Evolutionary conservation across 2,797 vertebrate species (phyloP).

Genomic region (Xiphophorus birchmanni): DNA sequence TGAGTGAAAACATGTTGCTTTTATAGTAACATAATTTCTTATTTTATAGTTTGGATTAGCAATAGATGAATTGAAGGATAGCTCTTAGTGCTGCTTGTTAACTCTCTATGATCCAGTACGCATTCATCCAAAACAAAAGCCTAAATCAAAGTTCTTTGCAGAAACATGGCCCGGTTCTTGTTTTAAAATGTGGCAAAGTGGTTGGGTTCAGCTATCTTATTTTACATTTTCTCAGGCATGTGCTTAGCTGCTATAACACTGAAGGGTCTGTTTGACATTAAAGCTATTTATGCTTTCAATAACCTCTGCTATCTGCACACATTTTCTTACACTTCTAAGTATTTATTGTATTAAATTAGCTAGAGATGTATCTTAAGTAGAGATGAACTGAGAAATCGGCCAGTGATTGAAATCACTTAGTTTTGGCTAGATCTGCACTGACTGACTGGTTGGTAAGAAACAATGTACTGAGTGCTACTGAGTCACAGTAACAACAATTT

Average conservation of each 20-base stretch:
- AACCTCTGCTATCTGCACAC: not conserved
- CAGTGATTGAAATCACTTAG: too few species aligned
- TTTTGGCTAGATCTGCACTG: not conserved
- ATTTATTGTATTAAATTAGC: not conserved
- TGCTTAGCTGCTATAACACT: slow-evolving; percentile 42
- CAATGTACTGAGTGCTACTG: not conserved
- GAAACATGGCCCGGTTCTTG: slow-evolving; percentile 25
- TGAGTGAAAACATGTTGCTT: not conserved
- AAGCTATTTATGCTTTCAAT: not conserved
- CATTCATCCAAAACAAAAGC: not conserved
- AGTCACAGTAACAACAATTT: not conserved
- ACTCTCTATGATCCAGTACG: slow-evolving; percentile 4
- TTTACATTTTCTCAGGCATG: slow-evolving; percentile 27
- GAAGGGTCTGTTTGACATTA: slow-evolving; percentile 46
- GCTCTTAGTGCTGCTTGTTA: slow-evolving; percentile 1
- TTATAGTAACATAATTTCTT: not conserved
- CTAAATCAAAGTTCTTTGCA: slow-evolving; percentile 11
- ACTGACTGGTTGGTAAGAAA: not conserved
- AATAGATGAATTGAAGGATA: slow-evolving; percentile 9
- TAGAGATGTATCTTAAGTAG: not conserved
- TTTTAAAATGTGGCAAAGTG: slow-evolving; percentile 38
- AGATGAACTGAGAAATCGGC: not conserved
- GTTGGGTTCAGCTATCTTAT: slow-evolving; percentile 11
- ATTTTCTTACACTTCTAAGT: not conserved
- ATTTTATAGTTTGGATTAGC: slow-evolving; percentile 15